Evolutionary conservation across 2,113 vertebrate genomes (phyloP).

Genomic region (Apodemus speciosus): DNA sequence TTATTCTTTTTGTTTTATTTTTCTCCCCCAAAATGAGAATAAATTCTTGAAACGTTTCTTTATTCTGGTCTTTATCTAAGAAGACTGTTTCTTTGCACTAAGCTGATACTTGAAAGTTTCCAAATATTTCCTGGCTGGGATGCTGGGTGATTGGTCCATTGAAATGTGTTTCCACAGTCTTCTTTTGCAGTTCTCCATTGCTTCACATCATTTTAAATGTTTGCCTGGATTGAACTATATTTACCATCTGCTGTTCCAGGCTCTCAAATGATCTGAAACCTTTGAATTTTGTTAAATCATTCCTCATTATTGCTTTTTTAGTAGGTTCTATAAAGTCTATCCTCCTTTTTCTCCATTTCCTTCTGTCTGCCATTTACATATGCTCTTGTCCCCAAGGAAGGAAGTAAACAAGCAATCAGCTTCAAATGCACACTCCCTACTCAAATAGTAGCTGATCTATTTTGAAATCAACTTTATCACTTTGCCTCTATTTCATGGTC

Average conservation of each 20-base stretch:
- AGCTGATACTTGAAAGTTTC: constrained; percentile 59
- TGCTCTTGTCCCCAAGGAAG: constrained; percentile 22
- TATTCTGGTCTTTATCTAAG: constrained; percentile 9
- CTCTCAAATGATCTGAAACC: constrained; percentile 74
- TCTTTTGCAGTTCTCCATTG: constrained; percentile 65
- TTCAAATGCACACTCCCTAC: constrained; percentile 50
- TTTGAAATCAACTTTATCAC: constrained; percentile 31
- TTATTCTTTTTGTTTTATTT: neutral
- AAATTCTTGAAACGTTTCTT: constrained; percentile 25
- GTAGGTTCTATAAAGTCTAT: constrained; percentile 68
- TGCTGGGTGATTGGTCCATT: constrained; percentile 63
- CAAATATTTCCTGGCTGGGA: constrained; percentile 24
- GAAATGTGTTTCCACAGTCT: constrained; percentile 61
- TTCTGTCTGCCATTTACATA: constrained; percentile 69
- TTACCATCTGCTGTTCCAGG: constrained; percentile 75
- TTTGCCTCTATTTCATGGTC: neutral
- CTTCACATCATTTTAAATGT: constrained; percentile 62
- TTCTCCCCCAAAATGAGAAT: neutral
- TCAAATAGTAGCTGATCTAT: constrained; percentile 35
- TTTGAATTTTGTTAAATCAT: constrained; percentile 77
- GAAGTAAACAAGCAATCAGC: constrained; percentile 37
- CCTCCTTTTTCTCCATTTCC: constrained; percentile 43
- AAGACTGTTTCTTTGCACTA: constrained; percentile 52
- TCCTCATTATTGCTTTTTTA: constrained; percentile 78
- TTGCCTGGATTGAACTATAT: constrained; percentile 75